These are phyloP conservation scores for Ceryle rudis DNA, from an alignment of 2,797 vertebrate genomes.

Conservation along the genomic window DNA sequence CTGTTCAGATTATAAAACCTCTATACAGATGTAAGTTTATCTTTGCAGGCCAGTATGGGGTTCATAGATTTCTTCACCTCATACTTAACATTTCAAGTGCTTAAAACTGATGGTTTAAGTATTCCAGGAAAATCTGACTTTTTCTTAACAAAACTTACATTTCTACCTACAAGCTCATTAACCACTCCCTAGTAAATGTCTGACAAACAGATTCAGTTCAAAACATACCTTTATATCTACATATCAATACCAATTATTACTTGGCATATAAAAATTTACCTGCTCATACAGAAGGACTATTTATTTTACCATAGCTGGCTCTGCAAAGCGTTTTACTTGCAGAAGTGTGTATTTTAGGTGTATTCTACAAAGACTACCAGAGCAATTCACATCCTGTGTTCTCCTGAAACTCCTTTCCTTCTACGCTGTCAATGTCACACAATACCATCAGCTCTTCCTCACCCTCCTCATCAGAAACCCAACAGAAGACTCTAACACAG, in stretches of 20 bases:
- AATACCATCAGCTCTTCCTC: background rate
- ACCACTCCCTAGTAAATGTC: accelerated
- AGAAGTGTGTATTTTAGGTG: background rate
- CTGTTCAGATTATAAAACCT: background rate
- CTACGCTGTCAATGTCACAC: background rate
- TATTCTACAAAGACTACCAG: background rate
- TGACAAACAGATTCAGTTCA: background rate
- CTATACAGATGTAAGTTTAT: background rate
- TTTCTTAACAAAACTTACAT: background rate
- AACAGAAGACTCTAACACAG: background rate
- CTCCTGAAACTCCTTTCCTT: background rate
- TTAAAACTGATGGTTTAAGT: background rate
- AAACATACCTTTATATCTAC: background rate
- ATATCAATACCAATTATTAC: background rate
- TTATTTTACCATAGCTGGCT: background rate
- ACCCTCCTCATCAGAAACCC: background rate
- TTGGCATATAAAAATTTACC: background rate
- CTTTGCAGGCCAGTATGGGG: background rate
- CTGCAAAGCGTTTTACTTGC: background rate
- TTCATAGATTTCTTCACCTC: background rate
- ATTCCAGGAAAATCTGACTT: background rate
- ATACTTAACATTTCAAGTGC: background rate
- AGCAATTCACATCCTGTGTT: background rate
- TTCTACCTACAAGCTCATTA: background rate
- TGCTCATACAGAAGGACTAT: background rate